A percentile compares a stretch with the other conserved stretches of the same genome.
Conservation (phyloP, 2,888 invertebrate genomes). For the Synergus japonicus region DNA sequence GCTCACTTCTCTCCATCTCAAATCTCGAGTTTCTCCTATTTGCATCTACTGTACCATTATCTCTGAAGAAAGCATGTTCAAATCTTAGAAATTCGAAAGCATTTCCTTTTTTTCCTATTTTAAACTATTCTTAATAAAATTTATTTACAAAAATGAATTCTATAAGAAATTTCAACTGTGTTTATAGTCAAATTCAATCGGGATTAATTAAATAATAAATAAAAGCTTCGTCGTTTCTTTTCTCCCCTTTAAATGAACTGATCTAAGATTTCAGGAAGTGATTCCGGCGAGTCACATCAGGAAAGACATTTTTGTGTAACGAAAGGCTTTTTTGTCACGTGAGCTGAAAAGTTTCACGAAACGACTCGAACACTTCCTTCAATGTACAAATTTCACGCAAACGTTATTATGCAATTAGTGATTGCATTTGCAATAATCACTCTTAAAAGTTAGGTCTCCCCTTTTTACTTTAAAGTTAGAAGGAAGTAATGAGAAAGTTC, state of each 20-base stretch:
- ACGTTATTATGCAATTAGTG: not conserved
- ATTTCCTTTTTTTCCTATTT: not conserved
- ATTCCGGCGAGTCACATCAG: not conserved
- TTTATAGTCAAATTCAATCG: too few relatives aligned
- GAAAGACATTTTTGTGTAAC: not conserved
- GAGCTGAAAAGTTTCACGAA: not conserved
- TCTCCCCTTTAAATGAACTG: not conserved
- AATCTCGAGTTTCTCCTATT: conserved; percentile 13
- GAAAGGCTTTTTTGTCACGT: not conserved
- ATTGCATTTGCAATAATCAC: not conserved
- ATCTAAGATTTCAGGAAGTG: not conserved
- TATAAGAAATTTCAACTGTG: too few relatives aligned
- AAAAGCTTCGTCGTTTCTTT: not conserved
- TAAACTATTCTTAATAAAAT: not conserved
- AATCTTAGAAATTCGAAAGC: not conserved
- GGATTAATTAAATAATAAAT: too few relatives aligned
- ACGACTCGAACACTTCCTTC: not conserved
- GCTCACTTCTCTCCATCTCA: not conserved
- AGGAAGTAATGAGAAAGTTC: not conserved
- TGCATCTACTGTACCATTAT: conserved; percentile 10
- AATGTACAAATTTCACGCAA: not conserved
- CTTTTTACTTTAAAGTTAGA: not conserved
- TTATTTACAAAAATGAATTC: too few relatives aligned
- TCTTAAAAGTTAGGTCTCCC: not conserved
- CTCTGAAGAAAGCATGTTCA: not conserved